Evolutionary conservation across 2,888 invertebrate species (phyloP), one percentile per base, ranked within the genome.

Genomic region (Hofmannophila pseudospretella): DNA sequence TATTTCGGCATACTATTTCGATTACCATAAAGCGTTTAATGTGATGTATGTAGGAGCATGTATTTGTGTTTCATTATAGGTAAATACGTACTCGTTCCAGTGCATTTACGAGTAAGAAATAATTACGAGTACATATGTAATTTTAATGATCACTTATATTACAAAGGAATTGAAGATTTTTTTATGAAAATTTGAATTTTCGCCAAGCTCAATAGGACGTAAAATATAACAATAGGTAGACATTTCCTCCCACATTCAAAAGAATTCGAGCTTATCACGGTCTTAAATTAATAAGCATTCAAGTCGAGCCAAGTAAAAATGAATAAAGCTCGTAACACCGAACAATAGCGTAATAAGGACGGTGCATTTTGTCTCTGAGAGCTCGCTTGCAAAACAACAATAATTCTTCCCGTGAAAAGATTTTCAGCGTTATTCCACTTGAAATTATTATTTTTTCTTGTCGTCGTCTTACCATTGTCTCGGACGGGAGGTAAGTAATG

Each of bases 361-460:
- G 81, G 80, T 86, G 85, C 86, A 86, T 84, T 84, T 82, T 80
- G 85, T 85, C 85, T 79, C 81, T 80, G 77, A 75, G 79, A 76
- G 78, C 75, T 76, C 76, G 81, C 80, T 84, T 86, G 86, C 85
- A 86, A 85, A 86, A 86, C 85, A 86, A 86, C 86, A 86, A 86
- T 86, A 85, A 82, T 85, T 86, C 81, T 81, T 81, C 72, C 77
- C 71, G 70, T 86, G 85, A 86, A 86, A 86, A 85, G 86, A 84
- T 84, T 85, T 84, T 82, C 84, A 85, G 84, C 82, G 79, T 81
- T 85, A 82, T 82, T 85, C 86, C 85, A 86, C 86, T 86, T 86
- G 85, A 86, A 82, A 84, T 86, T 86, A 84, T 85, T 84, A 81
- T 84, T 80, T 82, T 82, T 84, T 82, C 80, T 75, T 77, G 78